These are phyloP conservation scores for Neodontobutis hainanensis DNA, from an alignment of 2,113 vertebrate species.

Conservation along the genomic window DNA sequence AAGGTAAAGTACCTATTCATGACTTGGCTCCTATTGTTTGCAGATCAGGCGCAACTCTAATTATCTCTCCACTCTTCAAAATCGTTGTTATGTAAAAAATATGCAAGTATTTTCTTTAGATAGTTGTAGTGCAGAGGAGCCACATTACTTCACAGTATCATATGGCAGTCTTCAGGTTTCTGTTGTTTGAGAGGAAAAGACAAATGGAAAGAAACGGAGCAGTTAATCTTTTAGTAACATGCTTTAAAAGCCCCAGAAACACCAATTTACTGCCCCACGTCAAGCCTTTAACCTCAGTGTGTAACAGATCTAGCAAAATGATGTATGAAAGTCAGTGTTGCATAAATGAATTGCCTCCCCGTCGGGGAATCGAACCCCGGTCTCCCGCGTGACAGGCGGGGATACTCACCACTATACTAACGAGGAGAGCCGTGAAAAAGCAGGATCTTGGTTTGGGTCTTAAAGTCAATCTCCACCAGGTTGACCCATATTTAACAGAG, in stretches of 20 bases:
- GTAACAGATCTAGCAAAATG: not conserved
- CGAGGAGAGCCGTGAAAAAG: not conserved
- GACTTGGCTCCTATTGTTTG: not conserved
- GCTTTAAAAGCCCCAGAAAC: not conserved
- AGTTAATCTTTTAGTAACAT: not conserved
- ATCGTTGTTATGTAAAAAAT: not conserved
- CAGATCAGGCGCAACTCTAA: not conserved
- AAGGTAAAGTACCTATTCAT: constrained; percentile 7
- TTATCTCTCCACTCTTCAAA: not conserved
- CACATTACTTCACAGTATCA: not conserved
- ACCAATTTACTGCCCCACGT: not conserved
- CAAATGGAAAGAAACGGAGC: not conserved
- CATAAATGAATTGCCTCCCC: constrained; percentile 11
- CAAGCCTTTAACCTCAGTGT: not conserved
- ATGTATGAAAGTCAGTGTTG: not conserved
- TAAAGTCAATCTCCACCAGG: too few species aligned
- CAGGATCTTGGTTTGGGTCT: too few species aligned
- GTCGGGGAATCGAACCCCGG: constrained; percentile 5
- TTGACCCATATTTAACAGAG: too few species aligned
- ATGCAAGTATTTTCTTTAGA: not conserved
- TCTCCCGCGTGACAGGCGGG: too few species aligned
- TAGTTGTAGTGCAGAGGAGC: not conserved
- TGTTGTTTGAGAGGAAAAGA: not conserved
- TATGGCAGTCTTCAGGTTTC: not conserved
- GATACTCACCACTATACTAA: constrained; percentile 12